Evolutionary conservation across 2,888 invertebrate species (phyloP).

Genomic region (Tinea semifulvella): DNA sequence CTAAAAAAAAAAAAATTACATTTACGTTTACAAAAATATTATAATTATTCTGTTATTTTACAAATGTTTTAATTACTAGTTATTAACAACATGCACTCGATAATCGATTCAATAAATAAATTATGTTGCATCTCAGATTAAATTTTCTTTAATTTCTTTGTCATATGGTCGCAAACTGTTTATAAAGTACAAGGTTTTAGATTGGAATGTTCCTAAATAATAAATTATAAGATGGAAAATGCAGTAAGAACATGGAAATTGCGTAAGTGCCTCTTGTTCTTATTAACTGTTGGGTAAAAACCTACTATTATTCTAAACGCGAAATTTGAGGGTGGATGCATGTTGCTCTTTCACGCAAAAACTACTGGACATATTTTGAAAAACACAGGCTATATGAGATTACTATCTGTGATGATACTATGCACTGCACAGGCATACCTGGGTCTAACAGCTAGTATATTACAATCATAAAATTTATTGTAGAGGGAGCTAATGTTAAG

Average conservation of each 20-base stretch:
- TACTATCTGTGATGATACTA: background rate
- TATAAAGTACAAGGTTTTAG: constrained; percentile 1
- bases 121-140: background rate
- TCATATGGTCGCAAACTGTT: constrained; percentile 11
- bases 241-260: constrained; percentile 83
- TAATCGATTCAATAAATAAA: background rate
- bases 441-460: too few species aligned
- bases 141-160: constrained; percentile 1
- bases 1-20: too few species aligned
- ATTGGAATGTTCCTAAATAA: background rate
- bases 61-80: background rate
- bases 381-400: background rate
- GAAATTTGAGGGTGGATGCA: too few species aligned
- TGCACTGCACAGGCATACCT: too few species aligned
- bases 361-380: too few species aligned
- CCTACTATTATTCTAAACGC: too few species aligned
- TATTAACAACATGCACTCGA: background rate
- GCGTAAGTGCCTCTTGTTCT: constrained; percentile 68
- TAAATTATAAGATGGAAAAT: constrained; percentile 41
- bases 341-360: too few species aligned
- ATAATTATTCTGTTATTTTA: background rate
- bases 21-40: background rate
- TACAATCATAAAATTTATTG: too few species aligned
- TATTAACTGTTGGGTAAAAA: too few species aligned
- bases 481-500: too few species aligned